These are phyloP conservation scores for Glomeris marginata DNA, from an alignment of 2,888 invertebrate species.

Conservation along the genomic window DNA sequence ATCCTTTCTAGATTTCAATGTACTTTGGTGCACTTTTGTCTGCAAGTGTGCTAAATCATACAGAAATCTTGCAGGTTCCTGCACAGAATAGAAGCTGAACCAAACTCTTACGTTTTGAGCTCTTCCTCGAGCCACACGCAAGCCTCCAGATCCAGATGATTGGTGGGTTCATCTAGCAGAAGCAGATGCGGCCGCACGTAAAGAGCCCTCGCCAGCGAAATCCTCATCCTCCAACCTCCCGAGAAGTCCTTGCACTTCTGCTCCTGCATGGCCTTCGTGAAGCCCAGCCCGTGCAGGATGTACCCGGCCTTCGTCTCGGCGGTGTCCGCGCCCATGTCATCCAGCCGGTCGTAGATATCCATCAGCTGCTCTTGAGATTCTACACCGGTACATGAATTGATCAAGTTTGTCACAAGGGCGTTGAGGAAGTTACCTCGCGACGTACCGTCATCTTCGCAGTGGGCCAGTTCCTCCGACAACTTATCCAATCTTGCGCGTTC, in stretches of 20 bases:
- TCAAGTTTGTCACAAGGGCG: too few species aligned
- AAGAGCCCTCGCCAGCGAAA: slow-evolving; percentile 41
- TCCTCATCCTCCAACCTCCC: slow-evolving; percentile 47
- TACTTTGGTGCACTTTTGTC: not conserved
- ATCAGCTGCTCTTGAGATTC: slow-evolving; percentile 88
- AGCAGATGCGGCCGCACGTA: slow-evolving; percentile 40
- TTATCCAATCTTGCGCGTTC: slow-evolving; percentile 81
- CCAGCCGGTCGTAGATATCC: slow-evolving; percentile 94
- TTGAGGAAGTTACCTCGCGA: too few species aligned
- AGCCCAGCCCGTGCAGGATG: slow-evolving; percentile 93
- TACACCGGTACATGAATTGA: too few species aligned
- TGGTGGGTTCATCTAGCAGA: slow-evolving; percentile 43
- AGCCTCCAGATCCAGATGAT: slow-evolving; percentile 63
- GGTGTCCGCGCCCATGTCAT: slow-evolving; percentile 89
- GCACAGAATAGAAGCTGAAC: too few species aligned
- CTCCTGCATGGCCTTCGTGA: slow-evolving; percentile 49
- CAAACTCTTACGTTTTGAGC: slow-evolving; percentile 69
- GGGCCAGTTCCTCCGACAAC: slow-evolving; percentile 74
- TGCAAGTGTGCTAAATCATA: not conserved
- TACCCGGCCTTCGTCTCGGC: slow-evolving; percentile 89
- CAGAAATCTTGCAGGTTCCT: too few species aligned
- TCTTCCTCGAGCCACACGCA: slow-evolving; percentile 99
- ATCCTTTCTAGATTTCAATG: too few species aligned
- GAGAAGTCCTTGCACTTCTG: slow-evolving; percentile 50
- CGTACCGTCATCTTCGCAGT: slow-evolving; percentile 68